Base-by-base conservation (phyloP, 2,797 vertebrate species). In the Takifugu ocellatus region DNA sequence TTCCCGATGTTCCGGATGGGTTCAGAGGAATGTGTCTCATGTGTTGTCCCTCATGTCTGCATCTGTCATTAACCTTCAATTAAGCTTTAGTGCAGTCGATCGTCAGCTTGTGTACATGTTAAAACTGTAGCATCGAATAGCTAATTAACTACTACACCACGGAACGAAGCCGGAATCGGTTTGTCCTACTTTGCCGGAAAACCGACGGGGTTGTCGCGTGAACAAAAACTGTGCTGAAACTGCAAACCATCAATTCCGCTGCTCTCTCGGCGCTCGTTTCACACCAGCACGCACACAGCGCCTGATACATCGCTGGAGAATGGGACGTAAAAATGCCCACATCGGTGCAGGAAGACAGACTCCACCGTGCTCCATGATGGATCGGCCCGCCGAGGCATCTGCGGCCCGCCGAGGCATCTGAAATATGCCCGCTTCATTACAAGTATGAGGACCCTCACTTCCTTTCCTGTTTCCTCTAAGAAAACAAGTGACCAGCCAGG, bases 371-470 rank as follows among this genome's bases (percentile, higher is more conserved):
- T 57, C 67, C 58, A 65, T 67, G 76, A 56, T 49, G 52, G 67
- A 73, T 83, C 78, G 72, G 72, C 58, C 52, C 0, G 39, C 25
- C 44, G 51, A 78, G 75, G 65, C 72, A 24, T 81, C 70, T 77
- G 59, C n/a, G 62, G 73, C 69, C 59, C 1, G 21, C 63, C 53
- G 68, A 53, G 1, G 50, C 51, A 56, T 59, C 36, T 56, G 29
- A 55, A 36, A 14, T 70, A 52, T 25, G 43, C 51, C 21, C n/a
- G 63, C 59, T 73, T 77, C 71, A 75, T 33, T 16, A 51, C 59
- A 29, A 55, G 31, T 50, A 7, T 49, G 62, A 52, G 27, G 6
- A 7, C 17, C 16, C 24, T 27, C 25, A 27, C 4, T 24, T 3
- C 14, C 27, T 51, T 43, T 17, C 5, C 10, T 3, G 9, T 49